Conservation (phyloP, 2,113 vertebrate genomes). For the Poecilia latipinna region DNA sequence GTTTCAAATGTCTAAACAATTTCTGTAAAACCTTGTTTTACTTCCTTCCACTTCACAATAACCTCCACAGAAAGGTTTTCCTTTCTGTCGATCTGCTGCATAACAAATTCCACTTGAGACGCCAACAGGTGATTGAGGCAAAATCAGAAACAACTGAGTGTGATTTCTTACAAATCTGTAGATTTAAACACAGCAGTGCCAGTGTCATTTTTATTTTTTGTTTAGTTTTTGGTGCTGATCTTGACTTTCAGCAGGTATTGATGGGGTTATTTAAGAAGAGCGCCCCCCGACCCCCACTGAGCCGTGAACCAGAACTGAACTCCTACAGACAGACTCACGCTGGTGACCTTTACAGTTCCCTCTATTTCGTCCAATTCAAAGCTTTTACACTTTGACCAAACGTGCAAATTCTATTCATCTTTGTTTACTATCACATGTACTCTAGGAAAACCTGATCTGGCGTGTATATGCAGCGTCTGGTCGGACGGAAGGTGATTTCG, state of each 20-base stretch:
- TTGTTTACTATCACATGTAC: not conserved
- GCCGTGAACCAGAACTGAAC: not conserved
- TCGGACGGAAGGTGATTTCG: slow-evolving; percentile 19
- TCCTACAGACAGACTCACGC: not conserved
- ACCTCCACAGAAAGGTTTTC: not conserved
- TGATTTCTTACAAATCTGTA: no score
- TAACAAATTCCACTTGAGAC: not conserved
- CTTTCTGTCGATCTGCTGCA: not conserved
- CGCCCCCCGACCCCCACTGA: not conserved
- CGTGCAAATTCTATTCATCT: not conserved
- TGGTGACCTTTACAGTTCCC: not conserved
- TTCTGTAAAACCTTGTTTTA: not conserved
- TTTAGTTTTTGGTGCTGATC: slow-evolving; percentile 32
- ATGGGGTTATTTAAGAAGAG: slow-evolving; percentile 17
- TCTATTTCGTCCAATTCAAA: not conserved
- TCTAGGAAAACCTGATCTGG: not conserved
- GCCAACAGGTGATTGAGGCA: no score
- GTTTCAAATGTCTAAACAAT: not conserved
- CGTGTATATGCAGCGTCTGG: not conserved
- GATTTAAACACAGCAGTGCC: no score
- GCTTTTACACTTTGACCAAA: not conserved
- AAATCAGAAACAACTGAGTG: not conserved
- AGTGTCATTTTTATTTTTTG: not conserved
- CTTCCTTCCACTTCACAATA: not conserved
- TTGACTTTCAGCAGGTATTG: slow-evolving; percentile 35